Conservation (phyloP, 2,888 invertebrate species). For the Dryobota labecula region DNA sequence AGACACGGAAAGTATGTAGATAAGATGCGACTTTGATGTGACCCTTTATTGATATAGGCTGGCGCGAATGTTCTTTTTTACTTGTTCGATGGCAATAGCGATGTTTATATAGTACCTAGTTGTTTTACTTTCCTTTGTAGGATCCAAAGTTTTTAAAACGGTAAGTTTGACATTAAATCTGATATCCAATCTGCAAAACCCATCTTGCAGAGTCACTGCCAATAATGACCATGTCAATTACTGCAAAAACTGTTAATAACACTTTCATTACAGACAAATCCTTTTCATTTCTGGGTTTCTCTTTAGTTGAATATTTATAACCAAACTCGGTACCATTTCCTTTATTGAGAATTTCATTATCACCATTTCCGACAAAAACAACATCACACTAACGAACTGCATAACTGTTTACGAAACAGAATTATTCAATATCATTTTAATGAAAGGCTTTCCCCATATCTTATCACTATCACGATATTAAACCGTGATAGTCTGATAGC, state of each 20-base stretch:
- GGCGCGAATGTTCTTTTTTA: constrained; percentile 22
- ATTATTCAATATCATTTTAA: constrained; percentile 40
- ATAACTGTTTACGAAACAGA: constrained; percentile 2
- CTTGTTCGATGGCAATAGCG: constrained; percentile 20
- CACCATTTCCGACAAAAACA: neutral
- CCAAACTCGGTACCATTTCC: neutral
- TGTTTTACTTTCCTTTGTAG: neutral
- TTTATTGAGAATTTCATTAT: constrained; percentile 9
- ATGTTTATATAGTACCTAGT: constrained; percentile 15
- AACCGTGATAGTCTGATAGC: constrained; percentile 38
- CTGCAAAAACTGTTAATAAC: neutral
- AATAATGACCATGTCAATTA: constrained; percentile 7
- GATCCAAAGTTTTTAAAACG: neutral
- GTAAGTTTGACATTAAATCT: neutral
- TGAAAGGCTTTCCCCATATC: constrained; percentile 48
- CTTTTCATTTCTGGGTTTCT: neutral
- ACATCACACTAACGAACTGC: neutral
- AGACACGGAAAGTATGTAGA: constrained; percentile 18
- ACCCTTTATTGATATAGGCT: constrained; percentile 17
- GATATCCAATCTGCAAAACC: neutral
- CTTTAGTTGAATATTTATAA: neutral
- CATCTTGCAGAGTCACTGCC: neutral
- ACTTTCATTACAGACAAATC: constrained; percentile 1
- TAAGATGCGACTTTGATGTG: constrained; percentile 23
- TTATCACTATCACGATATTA: constrained; percentile 51